Conservation (phyloP, 2,797 vertebrate species). For the Mus minutoides region DNA sequence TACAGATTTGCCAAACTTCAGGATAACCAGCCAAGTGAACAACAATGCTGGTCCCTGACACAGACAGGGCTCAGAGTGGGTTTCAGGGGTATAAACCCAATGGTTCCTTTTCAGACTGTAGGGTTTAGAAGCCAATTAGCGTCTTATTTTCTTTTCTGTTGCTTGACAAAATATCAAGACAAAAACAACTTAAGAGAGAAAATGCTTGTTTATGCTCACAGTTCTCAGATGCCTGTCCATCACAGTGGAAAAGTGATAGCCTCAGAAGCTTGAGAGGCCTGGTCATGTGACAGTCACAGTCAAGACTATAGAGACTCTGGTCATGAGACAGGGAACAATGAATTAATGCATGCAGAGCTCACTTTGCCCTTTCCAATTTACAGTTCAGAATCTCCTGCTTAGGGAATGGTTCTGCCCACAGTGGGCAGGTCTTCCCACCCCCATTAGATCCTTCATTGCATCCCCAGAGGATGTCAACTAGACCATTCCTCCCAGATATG, state of each 20-base stretch:
- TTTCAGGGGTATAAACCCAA: background rate
- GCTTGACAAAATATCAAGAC: background rate
- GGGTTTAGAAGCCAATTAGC: background rate
- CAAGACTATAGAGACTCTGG: background rate
- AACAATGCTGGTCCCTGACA: background rate
- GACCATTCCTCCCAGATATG: background rate
- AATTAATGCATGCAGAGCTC: background rate
- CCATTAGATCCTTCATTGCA: background rate
- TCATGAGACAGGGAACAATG: background rate
- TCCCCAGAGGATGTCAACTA: background rate
- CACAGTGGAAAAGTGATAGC: background rate
- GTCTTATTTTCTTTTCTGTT: background rate
- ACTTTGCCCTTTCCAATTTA: background rate
- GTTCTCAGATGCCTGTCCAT: background rate
- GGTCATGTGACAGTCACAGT: background rate
- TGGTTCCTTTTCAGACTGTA: background rate
- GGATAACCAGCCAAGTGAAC: background rate
- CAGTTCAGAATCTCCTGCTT: background rate
- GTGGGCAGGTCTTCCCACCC: background rate
- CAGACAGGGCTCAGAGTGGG: background rate
- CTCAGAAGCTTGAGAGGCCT: background rate
- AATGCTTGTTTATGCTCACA: background rate
- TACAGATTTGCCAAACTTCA: background rate
- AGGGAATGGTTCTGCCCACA: background rate
- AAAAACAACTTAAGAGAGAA: background rate